These are phyloP conservation scores for Harpagifer antarcticus DNA, from an alignment of 2,797 vertebrate genomes.

Conservation along the genomic window DNA sequence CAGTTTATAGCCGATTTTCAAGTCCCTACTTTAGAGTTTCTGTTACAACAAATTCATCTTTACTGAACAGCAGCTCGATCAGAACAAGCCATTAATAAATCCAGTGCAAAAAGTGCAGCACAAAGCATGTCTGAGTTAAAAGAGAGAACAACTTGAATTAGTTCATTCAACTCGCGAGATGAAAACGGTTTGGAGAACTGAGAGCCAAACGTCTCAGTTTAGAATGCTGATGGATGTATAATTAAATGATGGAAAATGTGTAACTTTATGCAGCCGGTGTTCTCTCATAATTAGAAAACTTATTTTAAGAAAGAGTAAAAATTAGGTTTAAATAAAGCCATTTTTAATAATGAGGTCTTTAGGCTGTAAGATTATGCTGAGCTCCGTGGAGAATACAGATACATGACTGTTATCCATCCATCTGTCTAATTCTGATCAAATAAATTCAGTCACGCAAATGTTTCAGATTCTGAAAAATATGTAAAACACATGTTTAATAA, in stretches of 20 bases:
- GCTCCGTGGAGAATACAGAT: background rate
- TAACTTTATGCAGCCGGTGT: constrained; percentile 31
- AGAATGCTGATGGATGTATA: constrained; percentile 12
- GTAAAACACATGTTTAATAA: background rate
- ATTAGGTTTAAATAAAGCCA: constrained; percentile 41
- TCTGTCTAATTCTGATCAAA: background rate
- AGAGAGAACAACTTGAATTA: background rate
- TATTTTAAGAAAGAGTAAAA: constrained; percentile 30
- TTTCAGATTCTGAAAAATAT: background rate
- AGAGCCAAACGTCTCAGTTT: background rate
- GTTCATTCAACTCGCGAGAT: background rate
- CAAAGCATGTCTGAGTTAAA: background rate
- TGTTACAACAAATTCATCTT: too few relatives aligned
- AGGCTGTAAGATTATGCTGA: constrained; percentile 12
- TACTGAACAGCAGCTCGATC: too few relatives aligned
- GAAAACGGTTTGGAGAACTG: background rate
- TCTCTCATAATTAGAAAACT: constrained; percentile 33
- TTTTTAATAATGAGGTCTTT: constrained; percentile 52
- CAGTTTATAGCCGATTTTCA: too few relatives aligned
- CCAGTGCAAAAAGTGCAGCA: too few relatives aligned
- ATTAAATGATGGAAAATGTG: constrained; percentile 22
- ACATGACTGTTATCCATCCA: constrained; percentile 5
- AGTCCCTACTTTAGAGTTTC: too few relatives aligned
- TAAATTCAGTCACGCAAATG: background rate
- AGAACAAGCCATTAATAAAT: background rate